These are phyloP conservation scores for Coelogynopora nodosa DNA, from an alignment of 2,888 invertebrate genomes.

Conservation along the genomic window DNA sequence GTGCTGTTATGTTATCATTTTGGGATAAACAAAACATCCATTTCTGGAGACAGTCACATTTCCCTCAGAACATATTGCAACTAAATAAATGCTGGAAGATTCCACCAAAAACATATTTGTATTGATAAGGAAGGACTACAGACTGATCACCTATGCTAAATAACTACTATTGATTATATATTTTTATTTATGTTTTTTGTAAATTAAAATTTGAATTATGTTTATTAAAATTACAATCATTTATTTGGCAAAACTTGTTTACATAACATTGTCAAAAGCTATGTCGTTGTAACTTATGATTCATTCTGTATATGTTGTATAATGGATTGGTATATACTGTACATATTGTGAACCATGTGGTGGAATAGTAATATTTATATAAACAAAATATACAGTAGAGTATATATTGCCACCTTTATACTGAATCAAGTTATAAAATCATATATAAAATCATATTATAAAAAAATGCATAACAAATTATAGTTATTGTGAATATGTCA, in stretches of 20 bases:
- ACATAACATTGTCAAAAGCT: not conserved
- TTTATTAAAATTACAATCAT: not conserved
- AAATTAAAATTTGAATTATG: not conserved
- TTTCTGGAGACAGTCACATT: not conserved
- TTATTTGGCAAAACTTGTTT: not conserved
- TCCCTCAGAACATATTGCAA: not conserved
- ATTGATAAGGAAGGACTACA: conserved; percentile 14
- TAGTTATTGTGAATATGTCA: no score
- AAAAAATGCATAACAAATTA: no score
- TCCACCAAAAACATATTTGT: not conserved
- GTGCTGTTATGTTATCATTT: not conserved
- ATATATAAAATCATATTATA: no score
- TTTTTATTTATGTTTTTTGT: not conserved
- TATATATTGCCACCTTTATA: no score
- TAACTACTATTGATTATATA: not conserved
- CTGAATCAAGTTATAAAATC: no score
- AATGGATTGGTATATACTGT: no score
- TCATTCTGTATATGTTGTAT: not conserved
- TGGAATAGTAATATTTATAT: no score
- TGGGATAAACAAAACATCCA: not conserved
- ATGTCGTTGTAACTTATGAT: conserved; percentile 21
- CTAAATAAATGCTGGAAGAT: not conserved
- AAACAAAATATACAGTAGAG: no score
- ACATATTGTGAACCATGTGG: no score
- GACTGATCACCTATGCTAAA: not conserved